Evolutionary conservation across 2,797 vertebrate species (phyloP).

Genomic region (Chelon auratus): DNA sequence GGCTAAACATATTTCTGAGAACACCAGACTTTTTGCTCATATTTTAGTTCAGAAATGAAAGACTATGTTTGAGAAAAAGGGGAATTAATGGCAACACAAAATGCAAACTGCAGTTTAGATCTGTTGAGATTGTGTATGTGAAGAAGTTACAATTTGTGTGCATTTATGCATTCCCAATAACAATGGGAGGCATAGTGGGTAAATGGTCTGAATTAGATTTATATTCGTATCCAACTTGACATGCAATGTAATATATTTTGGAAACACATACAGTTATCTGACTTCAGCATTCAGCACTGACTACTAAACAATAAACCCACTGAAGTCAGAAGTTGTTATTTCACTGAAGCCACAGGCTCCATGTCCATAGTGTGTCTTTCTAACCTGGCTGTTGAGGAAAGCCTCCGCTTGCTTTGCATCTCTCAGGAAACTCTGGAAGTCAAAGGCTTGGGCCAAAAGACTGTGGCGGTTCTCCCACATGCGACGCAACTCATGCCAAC

Average conservation of each 20-base stretch:
- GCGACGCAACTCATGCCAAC: slow-evolving; percentile 93
- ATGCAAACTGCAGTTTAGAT: no score
- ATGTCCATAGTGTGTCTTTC: slow-evolving; percentile 22
- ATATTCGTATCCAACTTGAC: neutral
- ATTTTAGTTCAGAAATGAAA: no score
- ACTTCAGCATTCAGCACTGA: neutral
- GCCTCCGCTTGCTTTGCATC: slow-evolving; percentile 95
- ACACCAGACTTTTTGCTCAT: neutral
- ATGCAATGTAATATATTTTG: neutral
- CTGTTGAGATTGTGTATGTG: neutral
- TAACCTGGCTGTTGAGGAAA: slow-evolving; percentile 95
- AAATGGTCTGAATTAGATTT: neutral
- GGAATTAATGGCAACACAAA: no score
- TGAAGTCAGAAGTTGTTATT: neutral
- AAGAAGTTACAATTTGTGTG: neutral
- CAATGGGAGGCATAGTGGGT: neutral
- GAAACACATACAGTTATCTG: neutral
- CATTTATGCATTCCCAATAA: no score
- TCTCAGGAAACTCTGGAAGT: slow-evolving; percentile 93
- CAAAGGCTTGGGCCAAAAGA: slow-evolving; percentile 90
- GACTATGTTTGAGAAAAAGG: no score
- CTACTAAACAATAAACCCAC: neutral
- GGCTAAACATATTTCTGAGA: no score
- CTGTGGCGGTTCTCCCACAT: slow-evolving; percentile 96
- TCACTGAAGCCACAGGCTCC: neutral